A percentile compares a stretch with the other conserved stretches of the same genome.
Evolutionary conservation across 1,140 invertebrate species (phyloP).

Genomic region (Drosophila athabasca): DNA sequence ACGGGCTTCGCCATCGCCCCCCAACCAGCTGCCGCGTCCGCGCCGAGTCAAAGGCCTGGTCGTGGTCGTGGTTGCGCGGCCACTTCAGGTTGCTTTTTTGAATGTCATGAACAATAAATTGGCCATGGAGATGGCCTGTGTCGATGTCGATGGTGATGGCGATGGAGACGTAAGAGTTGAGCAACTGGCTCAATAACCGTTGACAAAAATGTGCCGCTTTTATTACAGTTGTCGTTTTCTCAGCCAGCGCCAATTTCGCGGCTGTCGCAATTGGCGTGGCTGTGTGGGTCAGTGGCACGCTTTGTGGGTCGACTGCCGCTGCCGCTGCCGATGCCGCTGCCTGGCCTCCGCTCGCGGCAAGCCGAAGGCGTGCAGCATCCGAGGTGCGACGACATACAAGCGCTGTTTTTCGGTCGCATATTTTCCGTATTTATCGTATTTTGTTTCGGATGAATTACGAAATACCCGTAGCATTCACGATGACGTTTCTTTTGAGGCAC

Average conservation of each 20-base stretch:
- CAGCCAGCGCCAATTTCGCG: constrained; percentile 41
- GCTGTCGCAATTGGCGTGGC: constrained; percentile 60
- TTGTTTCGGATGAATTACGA: constrained; percentile 71
- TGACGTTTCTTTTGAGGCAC: constrained; percentile 54
- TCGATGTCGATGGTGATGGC: constrained; percentile 30
- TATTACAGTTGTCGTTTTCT: constrained; percentile 45
- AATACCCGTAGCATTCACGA: constrained; percentile 36
- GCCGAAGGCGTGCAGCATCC: constrained; percentile 33
- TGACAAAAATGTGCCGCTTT: constrained; percentile 74
- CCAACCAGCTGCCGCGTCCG: not conserved
- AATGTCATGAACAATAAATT: constrained; percentile 79
- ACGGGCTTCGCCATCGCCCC: constrained; percentile 1
- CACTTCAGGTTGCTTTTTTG: constrained; percentile 67
- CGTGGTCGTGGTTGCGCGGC: constrained; percentile 42
- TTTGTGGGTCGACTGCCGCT: constrained; percentile 19
- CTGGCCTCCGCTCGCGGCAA: constrained; percentile 11
- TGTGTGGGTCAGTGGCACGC: constrained; percentile 78
- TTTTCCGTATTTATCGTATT: constrained; percentile 25
- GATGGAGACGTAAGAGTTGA: constrained; percentile 36
- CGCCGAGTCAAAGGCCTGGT: constrained; percentile 21
- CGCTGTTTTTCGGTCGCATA: constrained; percentile 32
- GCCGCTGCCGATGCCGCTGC: not conserved
- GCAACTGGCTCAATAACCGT: constrained; percentile 61
- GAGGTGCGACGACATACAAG: constrained; percentile 16
- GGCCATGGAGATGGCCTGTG: constrained; percentile 36